Base-by-base conservation (phyloP, 2,888 invertebrate genomes). In the Hirtodrosophila cameraria region DNA sequence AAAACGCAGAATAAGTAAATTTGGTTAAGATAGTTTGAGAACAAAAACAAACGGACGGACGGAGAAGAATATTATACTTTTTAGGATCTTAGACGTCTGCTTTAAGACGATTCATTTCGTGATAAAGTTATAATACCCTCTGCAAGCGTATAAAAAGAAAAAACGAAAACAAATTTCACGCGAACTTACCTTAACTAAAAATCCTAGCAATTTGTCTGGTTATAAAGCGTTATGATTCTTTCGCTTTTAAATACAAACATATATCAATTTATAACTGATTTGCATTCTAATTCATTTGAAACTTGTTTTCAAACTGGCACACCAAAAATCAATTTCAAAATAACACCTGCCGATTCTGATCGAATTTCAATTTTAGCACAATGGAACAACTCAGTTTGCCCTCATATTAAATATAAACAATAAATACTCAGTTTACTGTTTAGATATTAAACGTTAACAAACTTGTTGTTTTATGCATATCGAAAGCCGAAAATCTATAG, bases 101-200 rank as follows among this genome's bases (percentile, higher is more conserved):
- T n/a, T n/a, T n/a, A n/a, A n/a, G n/a, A n/a, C n/a, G n/a, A n/a
- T n/a, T n/a, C n/a, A n/a, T n/a, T n/a, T n/a, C n/a, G n/a, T n/a
- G 12, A 54, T 11, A 28, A 16, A 30, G 23, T 36, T n/a, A n/a
- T n/a, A n/a, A n/a, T n/a, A n/a, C n/a, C n/a, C n/a, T n/a, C n/a
- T n/a, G n/a, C n/a, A n/a, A n/a, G n/a, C n/a, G n/a, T n/a, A n/a
- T n/a, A 25, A 52, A 53, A 59, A 18, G 41, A 38, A 63, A 16
- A 59, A 81, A 69, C 59, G 69, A 63, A 58, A 70, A 65, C 69
- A 57, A 73, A 75, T 60, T 72, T 79, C 58, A 73, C 75, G 75
- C 86, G 71, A 75, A 87, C 87, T 87, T 87, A 87, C 87, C 87
- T 87, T 76, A 77, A 78, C 79, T 76, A 81, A 77, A 70, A 74